A percentile compares a stretch with the other conserved stretches of the same genome.
These are phyloP conservation scores for Latheticus oryzae DNA, from an alignment of 2,888 invertebrate species.

Conservation along the genomic window DNA sequence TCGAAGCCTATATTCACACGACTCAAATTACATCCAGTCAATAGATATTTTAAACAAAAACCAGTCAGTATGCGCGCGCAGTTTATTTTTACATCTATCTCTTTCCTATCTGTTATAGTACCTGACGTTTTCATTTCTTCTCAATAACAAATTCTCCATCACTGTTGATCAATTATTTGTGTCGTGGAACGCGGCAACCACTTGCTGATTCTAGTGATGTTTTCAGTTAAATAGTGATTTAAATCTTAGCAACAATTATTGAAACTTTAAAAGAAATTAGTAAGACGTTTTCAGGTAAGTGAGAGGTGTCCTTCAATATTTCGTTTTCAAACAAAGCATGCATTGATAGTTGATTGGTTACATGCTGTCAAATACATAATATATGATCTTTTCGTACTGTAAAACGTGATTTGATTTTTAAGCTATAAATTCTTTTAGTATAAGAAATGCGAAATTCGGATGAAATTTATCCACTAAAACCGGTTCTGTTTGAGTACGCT, in stretches of 20 bases:
- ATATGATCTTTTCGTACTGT: constrained; percentile 3
- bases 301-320: constrained; percentile 20
- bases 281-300: too few species aligned
- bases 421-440: not conserved
- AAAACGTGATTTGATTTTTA: not conserved
- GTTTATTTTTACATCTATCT: constrained; percentile 51
- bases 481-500: constrained; percentile 11
- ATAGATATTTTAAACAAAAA: constrained; percentile 25
- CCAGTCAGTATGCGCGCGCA: constrained; percentile 53
- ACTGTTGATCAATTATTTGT: constrained; percentile 40
- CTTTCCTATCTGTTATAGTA: constrained; percentile 40
- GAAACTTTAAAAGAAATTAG: too few species aligned
- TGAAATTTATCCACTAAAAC: constrained; percentile 21
- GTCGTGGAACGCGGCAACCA: constrained; percentile 53
- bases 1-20: too few species aligned
- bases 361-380: constrained; percentile 25
- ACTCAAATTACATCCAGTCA: too few species aligned
- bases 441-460: constrained; percentile 3
- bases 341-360: constrained; percentile 18
- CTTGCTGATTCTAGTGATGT: constrained; percentile 55
- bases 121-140: constrained; percentile 40
- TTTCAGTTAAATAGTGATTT: constrained; percentile 17
- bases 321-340: constrained; percentile 26
- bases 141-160: constrained; percentile 38
- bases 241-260: constrained; percentile 7